Percentiles rank a stretch among this genome's conserved stretches.
These are phyloP conservation scores for Saccostrea cuccullata DNA, from an alignment of 1,140 invertebrate genomes.

Conservation along the genomic window DNA sequence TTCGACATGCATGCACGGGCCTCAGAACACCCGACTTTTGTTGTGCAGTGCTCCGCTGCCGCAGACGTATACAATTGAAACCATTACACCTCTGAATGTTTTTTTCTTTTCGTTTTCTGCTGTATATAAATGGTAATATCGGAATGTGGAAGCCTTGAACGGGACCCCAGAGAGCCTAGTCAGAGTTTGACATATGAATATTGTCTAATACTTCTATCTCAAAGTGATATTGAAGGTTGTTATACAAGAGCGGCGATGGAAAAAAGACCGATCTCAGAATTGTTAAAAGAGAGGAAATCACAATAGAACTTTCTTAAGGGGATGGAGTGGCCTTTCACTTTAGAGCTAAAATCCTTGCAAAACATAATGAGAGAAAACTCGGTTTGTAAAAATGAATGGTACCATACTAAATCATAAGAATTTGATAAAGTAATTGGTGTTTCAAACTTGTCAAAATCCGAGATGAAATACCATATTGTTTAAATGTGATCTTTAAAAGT, in stretches of 20 bases:
- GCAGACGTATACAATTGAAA: neutral
- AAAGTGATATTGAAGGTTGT: neutral
- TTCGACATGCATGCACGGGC: constrained; percentile 15
- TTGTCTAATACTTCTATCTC: constrained; percentile 11
- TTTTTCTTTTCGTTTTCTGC: neutral
- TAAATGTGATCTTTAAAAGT: constrained; percentile 10
- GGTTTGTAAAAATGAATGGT: constrained; percentile 16
- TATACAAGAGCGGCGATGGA: neutral
- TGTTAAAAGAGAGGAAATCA: neutral
- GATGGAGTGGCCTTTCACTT: neutral
- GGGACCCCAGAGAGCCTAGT: neutral
- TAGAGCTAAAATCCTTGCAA: neutral
- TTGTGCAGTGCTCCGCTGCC: neutral
- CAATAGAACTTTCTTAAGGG: neutral
- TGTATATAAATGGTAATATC: constrained; percentile 9
- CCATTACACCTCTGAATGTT: neutral
- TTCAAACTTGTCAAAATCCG: neutral
- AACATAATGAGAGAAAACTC: neutral
- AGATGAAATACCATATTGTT: constrained; percentile 33
- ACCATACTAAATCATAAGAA: neutral
- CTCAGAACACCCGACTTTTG: neutral
- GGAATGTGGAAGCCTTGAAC: constrained; percentile 6
- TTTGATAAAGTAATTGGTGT: neutral
- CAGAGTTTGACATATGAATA: constrained; percentile 21
- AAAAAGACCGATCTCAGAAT: neutral